Conservation (phyloP, 2,888 invertebrate genomes). For the Rugalucina vietnamica region DNA sequence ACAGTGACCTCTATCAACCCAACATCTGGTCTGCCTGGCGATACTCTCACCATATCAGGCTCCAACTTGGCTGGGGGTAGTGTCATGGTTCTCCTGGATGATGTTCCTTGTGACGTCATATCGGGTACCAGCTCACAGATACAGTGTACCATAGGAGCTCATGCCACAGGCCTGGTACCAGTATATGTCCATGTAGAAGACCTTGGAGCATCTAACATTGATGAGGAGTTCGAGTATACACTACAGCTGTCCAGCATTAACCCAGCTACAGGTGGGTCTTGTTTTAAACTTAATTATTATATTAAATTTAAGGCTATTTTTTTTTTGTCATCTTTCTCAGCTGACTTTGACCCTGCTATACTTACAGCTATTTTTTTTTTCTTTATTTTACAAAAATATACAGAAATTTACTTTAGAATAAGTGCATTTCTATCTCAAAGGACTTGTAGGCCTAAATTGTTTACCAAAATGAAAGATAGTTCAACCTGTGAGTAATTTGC, state of each 20-base stretch:
- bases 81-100: slow-evolving; percentile 48
- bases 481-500: too few relatives aligned
- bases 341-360: too few relatives aligned
- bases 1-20: slow-evolving; percentile 58
- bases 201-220: slow-evolving; percentile 60
- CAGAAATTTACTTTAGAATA: too few relatives aligned
- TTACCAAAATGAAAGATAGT: too few relatives aligned
- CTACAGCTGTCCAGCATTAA: slow-evolving; percentile 50
- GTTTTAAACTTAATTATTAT: background rate
- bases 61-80: slow-evolving; percentile 47
- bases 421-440: too few relatives aligned
- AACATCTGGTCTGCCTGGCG: slow-evolving; percentile 62
- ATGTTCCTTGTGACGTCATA: slow-evolving; percentile 57
- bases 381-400: too few relatives aligned
- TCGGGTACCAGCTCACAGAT: slow-evolving; percentile 44
- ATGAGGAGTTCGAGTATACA: slow-evolving; percentile 61
- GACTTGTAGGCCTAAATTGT: too few relatives aligned
- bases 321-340: too few relatives aligned
- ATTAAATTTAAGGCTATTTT: too few relatives aligned
- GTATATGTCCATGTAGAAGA: slow-evolving; percentile 57
- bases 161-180: slow-evolving; percentile 56
- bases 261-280: slow-evolving; percentile 60
- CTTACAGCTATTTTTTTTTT: too few relatives aligned
- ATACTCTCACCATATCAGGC: slow-evolving; percentile 63
- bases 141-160: slow-evolving; percentile 59